Base-by-base conservation (phyloP, 2,113 vertebrate species). In the Poeciliopsis occidentalis region DNA sequence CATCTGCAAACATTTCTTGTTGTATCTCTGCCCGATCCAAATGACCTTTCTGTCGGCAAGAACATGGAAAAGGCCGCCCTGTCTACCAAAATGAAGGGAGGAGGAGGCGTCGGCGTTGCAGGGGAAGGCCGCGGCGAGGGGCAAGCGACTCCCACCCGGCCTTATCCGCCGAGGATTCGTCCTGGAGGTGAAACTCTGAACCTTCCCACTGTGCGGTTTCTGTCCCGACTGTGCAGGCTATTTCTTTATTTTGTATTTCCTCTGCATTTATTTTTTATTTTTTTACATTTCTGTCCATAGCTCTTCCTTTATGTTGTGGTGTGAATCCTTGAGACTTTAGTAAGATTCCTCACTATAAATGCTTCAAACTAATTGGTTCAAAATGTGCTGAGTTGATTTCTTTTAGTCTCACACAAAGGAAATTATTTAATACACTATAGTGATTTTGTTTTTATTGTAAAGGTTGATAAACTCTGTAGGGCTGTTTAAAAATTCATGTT, bases 61-160 rank as follows among this genome's bases (percentile, higher is more conserved):
- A 97, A 98, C 87, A 91, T 96, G 90, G 97, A 99, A 81, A 97
- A 94, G 89, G 82, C 95, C 0, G 92, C 92, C 37, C 66, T 99
- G 69, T 94, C 96, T 0, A 93, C 93, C 61, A 95, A 95, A 86
- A 97, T 99, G 95, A 99, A 98, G 87, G 97, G 98, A 76, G 96
- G 95, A 44, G 96, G 97, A 32, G 94, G 94, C 5, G 75, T 94
- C 0, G 94, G 90, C 69, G 79, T 88, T 68, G 12, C 85, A 69
- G 89, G 76, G 60, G 89, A 66, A 79, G 89, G 91, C 54, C 88
- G 80, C 47, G 90, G 85, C 77, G 85, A 92, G 1, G 39, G 73
- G 0, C 80, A 88, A 24, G 19, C 24, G 0, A 0, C 80, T 1
- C 29, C 88, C 3, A 81, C 69, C 0, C 51, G 82, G 8, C 87